Base-by-base conservation (phyloP, 2,113 vertebrate species). In the Ceyx cyanopectus region DNA sequence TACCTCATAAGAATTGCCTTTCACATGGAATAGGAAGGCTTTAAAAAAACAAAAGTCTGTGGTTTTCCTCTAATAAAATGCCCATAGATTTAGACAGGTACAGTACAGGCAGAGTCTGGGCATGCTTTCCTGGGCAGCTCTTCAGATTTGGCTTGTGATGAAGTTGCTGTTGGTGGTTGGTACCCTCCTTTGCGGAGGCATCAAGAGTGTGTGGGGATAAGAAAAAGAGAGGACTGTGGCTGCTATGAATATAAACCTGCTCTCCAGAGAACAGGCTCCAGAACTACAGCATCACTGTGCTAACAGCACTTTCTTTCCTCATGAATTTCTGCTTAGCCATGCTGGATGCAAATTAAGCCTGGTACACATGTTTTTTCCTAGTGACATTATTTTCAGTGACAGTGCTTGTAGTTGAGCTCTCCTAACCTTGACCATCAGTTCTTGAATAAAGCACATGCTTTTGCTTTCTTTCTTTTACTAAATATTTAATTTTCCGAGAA, bases 241-340 rank as follows among this genome's bases (percentile, higher is more conserved):
- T 92, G 56, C 51, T 74, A 11, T 61, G 29, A 41, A 50, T 93
- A 90, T 46, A 46, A 85, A 61, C 45, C 21, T 34, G 9, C 22
- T 88, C 48, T 32, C 68, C 57, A 57, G 76, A 84, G 68, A 93
- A 22, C 43, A 34, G 27, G 7, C 57, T 96, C 43, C 57, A 75
- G 72, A 91, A 72, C 26, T 75, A 69, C 68, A 72, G 18, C 48
- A 79, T 89, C 65, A 74, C 68, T 80, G 24, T 32, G n/a, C 56
- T 82, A 85, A 79, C 57, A 43, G 57, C 72, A 22, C 48, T 78
- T 93, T 77, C n/a, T 41, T 85, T 58, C 30, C 30, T 89, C 9
- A 3, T 67, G 30, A 80, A 61, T 87, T 93, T 95, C 89, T 96
- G 79, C 93, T 92, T 87, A 92, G 76, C 61, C 13, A 9, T 41